These are phyloP conservation scores for Andrena praecox DNA, from an alignment of 2,888 invertebrate species.

Conservation along the genomic window DNA sequence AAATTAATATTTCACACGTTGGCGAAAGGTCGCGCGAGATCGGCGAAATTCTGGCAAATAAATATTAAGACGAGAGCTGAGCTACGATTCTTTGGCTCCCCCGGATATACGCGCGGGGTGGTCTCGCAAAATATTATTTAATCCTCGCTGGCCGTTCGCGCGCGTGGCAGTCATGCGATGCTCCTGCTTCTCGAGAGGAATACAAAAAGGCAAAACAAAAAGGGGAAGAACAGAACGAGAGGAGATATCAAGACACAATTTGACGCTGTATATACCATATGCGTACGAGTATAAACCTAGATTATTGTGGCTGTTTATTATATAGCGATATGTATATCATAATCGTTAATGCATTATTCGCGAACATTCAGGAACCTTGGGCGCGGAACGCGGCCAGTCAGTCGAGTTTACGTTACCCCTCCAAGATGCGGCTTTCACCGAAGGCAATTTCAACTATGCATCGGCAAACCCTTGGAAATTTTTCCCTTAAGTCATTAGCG, in stretches of 20 bases:
- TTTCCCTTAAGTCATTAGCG: background rate
- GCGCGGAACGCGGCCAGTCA: background rate
- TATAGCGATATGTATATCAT: slow-evolving; percentile 68
- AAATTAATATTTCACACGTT: slow-evolving; percentile 81
- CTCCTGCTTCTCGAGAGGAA: slow-evolving; percentile 37
- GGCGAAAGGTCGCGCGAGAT: slow-evolving; percentile 53
- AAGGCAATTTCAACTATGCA: background rate
- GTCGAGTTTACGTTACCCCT: slow-evolving; percentile 2
- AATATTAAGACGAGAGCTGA: slow-evolving; percentile 65
- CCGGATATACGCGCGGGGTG: slow-evolving; percentile 33
- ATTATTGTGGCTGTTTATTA: slow-evolving; percentile 61
- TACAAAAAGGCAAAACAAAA: slow-evolving; percentile 9
- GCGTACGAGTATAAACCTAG: slow-evolving; percentile 66
- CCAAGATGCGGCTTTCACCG: slow-evolving; percentile 18
- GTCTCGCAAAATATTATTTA: slow-evolving; percentile 82
- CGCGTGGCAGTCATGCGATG: slow-evolving; percentile 45
- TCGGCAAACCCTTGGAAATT: background rate
- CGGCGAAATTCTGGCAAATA: slow-evolving; percentile 53
- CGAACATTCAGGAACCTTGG: slow-evolving; percentile 75
- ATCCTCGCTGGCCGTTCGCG: slow-evolving; percentile 83
- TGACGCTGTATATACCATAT: slow-evolving; percentile 58
- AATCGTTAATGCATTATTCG: slow-evolving; percentile 73
- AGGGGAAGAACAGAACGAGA: background rate
- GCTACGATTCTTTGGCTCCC: slow-evolving; percentile 65
- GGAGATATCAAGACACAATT: slow-evolving; percentile 34